Base-by-base conservation (phyloP, 2,888 invertebrate genomes). In the Drosophila atripex region DNA sequence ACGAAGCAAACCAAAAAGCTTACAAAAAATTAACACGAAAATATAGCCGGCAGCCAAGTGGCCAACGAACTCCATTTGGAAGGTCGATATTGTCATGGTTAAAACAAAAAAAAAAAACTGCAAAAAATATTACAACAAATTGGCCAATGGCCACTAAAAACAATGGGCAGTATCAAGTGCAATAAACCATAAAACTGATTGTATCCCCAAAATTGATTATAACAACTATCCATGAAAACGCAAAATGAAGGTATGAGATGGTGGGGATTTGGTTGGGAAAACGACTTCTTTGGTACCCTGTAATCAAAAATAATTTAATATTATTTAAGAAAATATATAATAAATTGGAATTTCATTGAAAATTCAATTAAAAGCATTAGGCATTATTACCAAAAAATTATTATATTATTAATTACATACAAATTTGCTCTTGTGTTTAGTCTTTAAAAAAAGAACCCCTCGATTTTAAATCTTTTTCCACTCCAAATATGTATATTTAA, bases 11-110 rank as follows among this genome's bases (percentile, higher is more conserved):
- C 58, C 38, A 54, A 65, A 64, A 65, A 50, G 55, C 14, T 47
- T 64, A 54, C 54, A 66, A 66, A 35, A 66, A 66, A 56, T 55
- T 35, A 49, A 65, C 45, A 41, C 59, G 18, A 52, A 49, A 59
- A 49, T 50, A 50, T 45, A 38, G 70, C 70, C 70, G 54, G 49
- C 71, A 60, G 70, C 70, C 41, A 54, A 61, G 32, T 70, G 65
- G 72, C 65, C 72, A 72, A 72, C 72, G 72, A 72, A 72, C 72
- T 66, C 52, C 53, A 55, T 35, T 69, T 46, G 71, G 71, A 71
- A 71, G 71, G 71, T 71, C 71, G 69, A 39, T 45, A 39, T 47
- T 35, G 50, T 50, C 56, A 38, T 38, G 35, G 35, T 1, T 35
- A 21, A 43, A 43, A 43, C n/a, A n/a, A 18, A 39, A 16, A 39